Evolutionary conservation across 1,140 invertebrate species (phyloP), one percentile per base, ranked within the genome.

Genomic region (Lepidurus apus): DNA sequence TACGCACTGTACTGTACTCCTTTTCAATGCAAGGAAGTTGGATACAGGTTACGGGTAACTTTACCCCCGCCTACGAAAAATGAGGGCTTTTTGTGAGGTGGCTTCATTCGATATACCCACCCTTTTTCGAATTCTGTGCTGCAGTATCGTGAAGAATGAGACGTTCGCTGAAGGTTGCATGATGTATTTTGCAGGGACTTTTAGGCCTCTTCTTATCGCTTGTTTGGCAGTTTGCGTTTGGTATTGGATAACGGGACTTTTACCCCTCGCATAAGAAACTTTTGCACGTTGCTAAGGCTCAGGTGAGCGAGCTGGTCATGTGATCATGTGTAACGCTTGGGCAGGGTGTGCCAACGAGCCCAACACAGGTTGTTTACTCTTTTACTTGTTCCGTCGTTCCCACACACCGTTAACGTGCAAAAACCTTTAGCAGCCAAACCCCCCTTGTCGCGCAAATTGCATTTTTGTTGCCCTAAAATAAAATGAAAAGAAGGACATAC

Each of bases 341-440:
- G 53, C 53, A 65, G 53, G 53, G 53, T 65, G 53, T 65, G 53
- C 53, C 53, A n/a, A 65, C 53, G n/a, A 65, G 53, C 53, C 53
- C 21, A n/a, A 21, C 53, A 65, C 53, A 65, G 53, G 53, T 65
- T 65, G 53, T 65, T 65, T 65, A 65, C 53, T 65, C 53, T 21
- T 65, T 34, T 65, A 13, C 53, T 65, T 65, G 21, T 65, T 65
- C 21, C 21, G 34, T 65, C 53, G 53, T 65, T 65, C 53, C 53
- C 53, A 65, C 21, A 21, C 53, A 34, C 34, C 34, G 17, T 65
- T 21, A 65, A 65, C 53, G 53, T 65, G 53, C 53, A 65, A 65
- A 65, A 65, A 65, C 53, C 53, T n/a, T 34, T 34, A 34, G 34
- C 34, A 34, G 34, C 17, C 13, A 65, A n/a, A 65, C 21, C 7